Base-by-base conservation (phyloP, 2,113 vertebrate species). In the Columba janthina region DNA sequence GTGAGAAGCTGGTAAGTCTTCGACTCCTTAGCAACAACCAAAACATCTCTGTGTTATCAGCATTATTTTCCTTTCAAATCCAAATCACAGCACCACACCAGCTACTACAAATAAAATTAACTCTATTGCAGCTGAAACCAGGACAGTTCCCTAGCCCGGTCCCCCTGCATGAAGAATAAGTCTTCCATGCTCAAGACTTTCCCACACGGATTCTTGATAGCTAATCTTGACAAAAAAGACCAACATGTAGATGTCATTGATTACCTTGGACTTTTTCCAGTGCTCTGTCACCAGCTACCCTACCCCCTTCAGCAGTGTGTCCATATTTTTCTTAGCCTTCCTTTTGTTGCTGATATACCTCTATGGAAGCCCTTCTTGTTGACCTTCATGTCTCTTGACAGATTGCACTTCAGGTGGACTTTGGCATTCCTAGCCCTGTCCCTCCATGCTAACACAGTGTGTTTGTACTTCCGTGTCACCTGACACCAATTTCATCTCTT, bases 281-380 rank as follows among this genome's bases (percentile, higher is more conserved):
- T 67, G 25, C 11, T 84, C 32, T 72, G 9, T 66, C 40, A 26
- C 11, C 18, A 53, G 16, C 4, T 62, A 8, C 12, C 16, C 22
- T 62, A 25, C 7, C 6, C 42, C 12, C 67, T 53, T 42, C 48
- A 42, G 12, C 21, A 64, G 9, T 20, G 16, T 46, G 18, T 26
- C 21, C 21, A 5, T 53, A 20, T 46, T 87, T 77, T 50, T 28
- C 28, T 85, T 65, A 32, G 17, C 15, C 12, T 78, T 70, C 8
- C 3, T 83, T 70, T 48, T 65, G 5, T 21, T 83, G 16, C 12
- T 76, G 54, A 58, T 38, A 76, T 11, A 62, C 5, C 12, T 67
- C 1, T 25, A 58, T 10, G 6, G 40, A 75, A 79, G 8, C 22
- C 7, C 11, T 78, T n/a, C 10, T 3, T 2, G 9, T 0, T 36